phyloP scores from a whole-genome alignment of 2,797 vertebrate genomes.

The Anniella stebbinsi region DNA sequence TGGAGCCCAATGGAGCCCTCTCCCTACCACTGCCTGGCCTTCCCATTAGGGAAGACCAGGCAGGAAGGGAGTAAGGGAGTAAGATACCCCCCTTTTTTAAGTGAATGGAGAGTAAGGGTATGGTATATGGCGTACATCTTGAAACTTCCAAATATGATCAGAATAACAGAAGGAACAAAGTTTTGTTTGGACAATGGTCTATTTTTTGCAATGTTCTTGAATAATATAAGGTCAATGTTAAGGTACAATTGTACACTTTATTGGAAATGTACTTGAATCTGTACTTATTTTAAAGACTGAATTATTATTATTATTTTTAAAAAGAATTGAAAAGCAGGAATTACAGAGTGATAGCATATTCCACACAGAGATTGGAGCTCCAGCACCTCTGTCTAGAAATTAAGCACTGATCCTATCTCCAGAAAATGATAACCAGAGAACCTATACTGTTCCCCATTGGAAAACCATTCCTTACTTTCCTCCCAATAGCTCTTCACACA shows the following conservation, averaged over 20 bases:
- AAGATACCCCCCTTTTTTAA: background rate
- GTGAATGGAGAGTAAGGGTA: background rate
- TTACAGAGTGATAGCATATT: background rate
- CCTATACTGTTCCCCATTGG: background rate
- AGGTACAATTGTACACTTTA: background rate
- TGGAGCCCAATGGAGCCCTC: no score
- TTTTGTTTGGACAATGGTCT: background rate
- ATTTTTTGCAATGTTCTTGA: background rate
- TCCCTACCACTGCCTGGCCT: no score
- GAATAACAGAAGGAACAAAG: background rate
- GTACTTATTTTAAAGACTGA: background rate
- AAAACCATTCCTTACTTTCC: background rate
- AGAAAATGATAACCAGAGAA: background rate
- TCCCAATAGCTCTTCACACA: background rate
- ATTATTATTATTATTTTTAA: no score
- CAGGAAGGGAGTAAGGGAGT: no score
- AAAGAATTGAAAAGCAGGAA: background rate
- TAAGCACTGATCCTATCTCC: background rate
- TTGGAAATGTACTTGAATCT: background rate
- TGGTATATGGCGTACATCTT: background rate
- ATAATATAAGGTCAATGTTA: background rate
- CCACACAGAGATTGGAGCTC: background rate
- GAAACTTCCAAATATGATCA: background rate
- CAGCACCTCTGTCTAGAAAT: background rate
- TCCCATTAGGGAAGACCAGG: no score